Evolutionary conservation across 2,797 vertebrate species (phyloP).

Genomic region (Rhadinocentrus ornatus): DNA sequence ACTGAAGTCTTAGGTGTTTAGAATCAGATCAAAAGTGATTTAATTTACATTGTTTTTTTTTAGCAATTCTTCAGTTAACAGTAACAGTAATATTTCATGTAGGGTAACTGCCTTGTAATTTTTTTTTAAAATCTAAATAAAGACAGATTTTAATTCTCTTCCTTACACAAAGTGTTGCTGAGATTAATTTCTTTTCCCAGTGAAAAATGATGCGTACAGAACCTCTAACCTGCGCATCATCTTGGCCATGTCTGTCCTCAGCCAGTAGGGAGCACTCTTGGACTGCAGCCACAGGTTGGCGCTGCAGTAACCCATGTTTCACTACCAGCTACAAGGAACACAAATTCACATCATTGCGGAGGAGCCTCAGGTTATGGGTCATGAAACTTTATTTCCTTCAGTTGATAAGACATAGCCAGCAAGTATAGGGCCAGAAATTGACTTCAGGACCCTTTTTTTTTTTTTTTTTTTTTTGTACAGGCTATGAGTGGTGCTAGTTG

Average conservation of each 20-base stretch:
- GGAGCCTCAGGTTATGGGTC: constrained; percentile 65
- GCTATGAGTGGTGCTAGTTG: constrained; percentile 45
- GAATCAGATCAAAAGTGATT: not conserved
- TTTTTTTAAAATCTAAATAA: constrained; percentile 71
- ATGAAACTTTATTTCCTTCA: constrained; percentile 75
- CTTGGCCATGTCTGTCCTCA: constrained; percentile 24
- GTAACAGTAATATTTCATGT: not conserved
- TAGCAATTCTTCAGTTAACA: not conserved
- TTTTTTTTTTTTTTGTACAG: constrained; percentile 30
- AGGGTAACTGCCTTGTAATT: constrained; percentile 20
- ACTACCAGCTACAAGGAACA: constrained; percentile 41
- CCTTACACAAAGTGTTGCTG: not conserved
- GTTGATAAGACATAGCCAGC: constrained; percentile 71
- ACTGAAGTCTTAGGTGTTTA: not conserved
- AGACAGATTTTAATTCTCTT: constrained; percentile 50
- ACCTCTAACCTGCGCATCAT: not conserved
- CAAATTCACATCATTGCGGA: constrained; percentile 59
- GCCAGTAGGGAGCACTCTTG: constrained; percentile 76
- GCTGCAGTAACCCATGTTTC: constrained; percentile 13
- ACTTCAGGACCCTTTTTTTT: constrained; percentile 41
- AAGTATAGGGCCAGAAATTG: constrained; percentile 50
- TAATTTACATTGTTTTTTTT: not conserved
- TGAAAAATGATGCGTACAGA: not conserved
- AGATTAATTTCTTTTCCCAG: constrained; percentile 10
- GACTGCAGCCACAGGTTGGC: constrained; percentile 47